Evolutionary conservation across 2,797 vertebrate genomes (phyloP).

Genomic region (Myotis planiceps): DNA sequence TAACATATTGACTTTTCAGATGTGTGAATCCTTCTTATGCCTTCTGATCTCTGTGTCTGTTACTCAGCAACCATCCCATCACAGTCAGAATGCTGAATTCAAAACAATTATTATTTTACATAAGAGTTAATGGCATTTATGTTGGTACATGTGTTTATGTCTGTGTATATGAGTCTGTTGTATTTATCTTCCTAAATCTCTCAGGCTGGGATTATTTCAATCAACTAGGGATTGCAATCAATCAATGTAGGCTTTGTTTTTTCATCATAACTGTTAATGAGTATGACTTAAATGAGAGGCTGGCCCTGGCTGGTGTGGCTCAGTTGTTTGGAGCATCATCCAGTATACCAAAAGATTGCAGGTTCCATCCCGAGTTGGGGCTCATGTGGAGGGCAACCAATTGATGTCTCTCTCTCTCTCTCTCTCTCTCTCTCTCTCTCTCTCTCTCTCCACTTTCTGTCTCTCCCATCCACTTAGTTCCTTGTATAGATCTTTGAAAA

Average conservation of each 20-base stretch:
- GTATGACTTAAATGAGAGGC: conserved; percentile 59
- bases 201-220: conserved; percentile 70
- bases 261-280: neutral
- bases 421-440: neutral
- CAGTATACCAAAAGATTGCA: neutral
- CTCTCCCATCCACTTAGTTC: conserved; percentile 25
- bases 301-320: neutral
- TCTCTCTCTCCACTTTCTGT: neutral
- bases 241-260: conserved; percentile 58
- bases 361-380: neutral
- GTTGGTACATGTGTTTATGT: neutral
- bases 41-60: neutral
- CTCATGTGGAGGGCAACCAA: neutral
- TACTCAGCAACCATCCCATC: neutral
- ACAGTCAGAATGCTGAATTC: neutral
- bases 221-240: conserved; percentile 63
- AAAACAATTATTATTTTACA: conserved; percentile 58
- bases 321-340: neutral
- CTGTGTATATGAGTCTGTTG: neutral
- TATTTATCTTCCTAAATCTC: conserved; percentile 65
- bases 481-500: neutral
- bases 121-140: conserved; percentile 49
- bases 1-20: conserved; percentile 30
- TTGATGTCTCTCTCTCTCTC: neutral
- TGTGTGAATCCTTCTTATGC: neutral